These are phyloP conservation scores for Cynopterus brachyotis DNA, from an alignment of 2,113 vertebrate species.

Conservation along the genomic window DNA sequence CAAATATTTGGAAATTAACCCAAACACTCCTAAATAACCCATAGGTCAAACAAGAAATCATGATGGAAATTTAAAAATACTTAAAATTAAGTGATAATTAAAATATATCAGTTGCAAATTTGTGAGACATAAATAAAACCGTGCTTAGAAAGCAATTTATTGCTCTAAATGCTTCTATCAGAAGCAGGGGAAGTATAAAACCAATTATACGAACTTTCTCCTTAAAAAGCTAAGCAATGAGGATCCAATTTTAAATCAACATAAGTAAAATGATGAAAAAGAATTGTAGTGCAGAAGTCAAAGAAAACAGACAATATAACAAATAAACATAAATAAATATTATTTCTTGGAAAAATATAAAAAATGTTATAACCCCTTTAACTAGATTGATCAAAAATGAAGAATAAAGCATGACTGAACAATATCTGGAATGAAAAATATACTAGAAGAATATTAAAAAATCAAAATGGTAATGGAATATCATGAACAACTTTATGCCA, in stretches of 20 bases:
- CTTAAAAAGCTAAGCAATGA: not conserved
- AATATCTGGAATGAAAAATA: not conserved
- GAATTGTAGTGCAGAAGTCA: not conserved
- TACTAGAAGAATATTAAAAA: not conserved
- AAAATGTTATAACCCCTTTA: not conserved
- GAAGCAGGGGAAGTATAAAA: not conserved
- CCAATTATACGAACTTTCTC: not conserved
- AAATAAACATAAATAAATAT: not conserved
- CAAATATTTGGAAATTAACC: not conserved
- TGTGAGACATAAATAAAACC: not conserved
- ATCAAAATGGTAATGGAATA: not conserved
- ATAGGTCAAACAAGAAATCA: not conserved
- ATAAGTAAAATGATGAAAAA: not conserved
- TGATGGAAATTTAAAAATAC: not conserved
- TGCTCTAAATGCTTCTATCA: not conserved
- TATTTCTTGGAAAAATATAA: not conserved
- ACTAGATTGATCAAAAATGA: slow-evolving; percentile 7
- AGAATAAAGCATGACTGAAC: not conserved
- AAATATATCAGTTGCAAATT: not conserved
- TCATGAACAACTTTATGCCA: not conserved
- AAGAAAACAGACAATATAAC: not conserved
- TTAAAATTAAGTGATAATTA: not conserved
- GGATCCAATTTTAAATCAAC: not conserved
- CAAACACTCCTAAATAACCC: not conserved
- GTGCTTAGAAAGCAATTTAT: not conserved